These are phyloP conservation scores for Cryptocephalus primarius DNA, from an alignment of 2,888 invertebrate species.

Conservation along the genomic window DNA sequence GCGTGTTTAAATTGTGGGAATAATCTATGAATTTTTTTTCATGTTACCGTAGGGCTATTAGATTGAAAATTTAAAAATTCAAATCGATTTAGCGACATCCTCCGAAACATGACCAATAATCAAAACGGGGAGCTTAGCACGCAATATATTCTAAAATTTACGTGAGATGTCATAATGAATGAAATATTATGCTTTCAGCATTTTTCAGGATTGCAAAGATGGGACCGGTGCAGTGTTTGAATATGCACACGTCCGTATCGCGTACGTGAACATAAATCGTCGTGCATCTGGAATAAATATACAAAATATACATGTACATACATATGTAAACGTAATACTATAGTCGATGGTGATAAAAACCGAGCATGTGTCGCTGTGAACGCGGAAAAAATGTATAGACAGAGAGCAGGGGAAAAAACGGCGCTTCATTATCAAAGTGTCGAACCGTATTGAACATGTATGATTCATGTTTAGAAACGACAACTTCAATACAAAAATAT, in stretches of 20 bases:
- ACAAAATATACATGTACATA: constrained; percentile 23
- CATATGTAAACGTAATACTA: constrained; percentile 29
- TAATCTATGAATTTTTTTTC: too few relatives aligned
- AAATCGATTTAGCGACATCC: too few relatives aligned
- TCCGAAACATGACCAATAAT: too few relatives aligned
- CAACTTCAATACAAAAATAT: constrained; percentile 39
- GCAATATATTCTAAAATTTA: constrained; percentile 4
- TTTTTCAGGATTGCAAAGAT: constrained; percentile 18
- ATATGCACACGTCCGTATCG: constrained; percentile 14
- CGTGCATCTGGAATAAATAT: constrained; percentile 22
- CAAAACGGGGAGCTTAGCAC: too few relatives aligned
- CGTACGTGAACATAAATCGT: constrained; percentile 20
- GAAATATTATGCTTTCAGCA: constrained; percentile 13
- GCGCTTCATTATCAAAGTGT: constrained; percentile 38
- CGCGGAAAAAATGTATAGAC: constrained; percentile 18
- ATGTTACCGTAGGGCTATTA: too few relatives aligned
- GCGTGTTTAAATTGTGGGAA: too few relatives aligned
- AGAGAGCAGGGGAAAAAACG: constrained; percentile 13
- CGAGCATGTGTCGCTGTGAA: constrained; percentile 23
- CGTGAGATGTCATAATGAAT: constrained; percentile 12
- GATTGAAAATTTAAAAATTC: too few relatives aligned
- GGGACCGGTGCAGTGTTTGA: constrained; percentile 14
- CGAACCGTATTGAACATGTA: constrained; percentile 37
- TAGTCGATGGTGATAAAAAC: constrained; percentile 31
- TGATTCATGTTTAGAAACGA: constrained; percentile 38